Evolutionary conservation across 2,797 vertebrate species (phyloP).

Genomic region (Siniperca obscura): DNA sequence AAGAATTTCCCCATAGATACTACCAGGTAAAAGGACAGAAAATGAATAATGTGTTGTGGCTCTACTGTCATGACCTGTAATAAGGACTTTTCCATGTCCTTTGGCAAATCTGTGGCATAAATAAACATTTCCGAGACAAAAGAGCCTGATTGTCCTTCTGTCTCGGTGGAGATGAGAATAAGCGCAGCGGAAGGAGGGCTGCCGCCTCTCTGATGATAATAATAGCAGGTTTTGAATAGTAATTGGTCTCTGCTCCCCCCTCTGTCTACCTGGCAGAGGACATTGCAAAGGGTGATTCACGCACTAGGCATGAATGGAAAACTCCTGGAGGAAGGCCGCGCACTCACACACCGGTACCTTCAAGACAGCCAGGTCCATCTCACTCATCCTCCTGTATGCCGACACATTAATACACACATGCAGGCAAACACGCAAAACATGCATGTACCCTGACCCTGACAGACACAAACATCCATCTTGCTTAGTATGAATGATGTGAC

Average conservation of each 20-base stretch:
- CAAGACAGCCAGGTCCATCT: constrained; percentile 45
- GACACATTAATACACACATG: constrained; percentile 57
- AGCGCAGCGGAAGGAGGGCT: constrained; percentile 66
- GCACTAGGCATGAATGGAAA: constrained; percentile 76
- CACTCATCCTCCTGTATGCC: constrained; percentile 45
- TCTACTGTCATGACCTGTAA: constrained; percentile 77
- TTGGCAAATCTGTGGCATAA: constrained; percentile 71
- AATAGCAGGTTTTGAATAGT: constrained; percentile 76
- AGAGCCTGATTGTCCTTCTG: constrained; percentile 65
- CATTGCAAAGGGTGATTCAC: constrained; percentile 75
- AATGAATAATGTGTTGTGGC: constrained; percentile 74
- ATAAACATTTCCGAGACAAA: constrained; percentile 78
- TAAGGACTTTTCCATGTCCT: constrained; percentile 78
- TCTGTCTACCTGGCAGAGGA: constrained; percentile 70
- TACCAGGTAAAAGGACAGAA: constrained; percentile 75
- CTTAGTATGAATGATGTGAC: constrained; percentile 55
- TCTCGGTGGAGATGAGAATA: constrained; percentile 66
- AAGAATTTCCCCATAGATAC: constrained; percentile 67
- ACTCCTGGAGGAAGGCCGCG: constrained; percentile 56
- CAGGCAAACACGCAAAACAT: constrained; percentile 38
- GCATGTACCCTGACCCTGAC: constrained; percentile 23
- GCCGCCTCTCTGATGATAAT: constrained; percentile 81
- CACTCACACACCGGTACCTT: constrained; percentile 54
- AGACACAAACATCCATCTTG: constrained; percentile 55
- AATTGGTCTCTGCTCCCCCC: constrained; percentile 76